Conservation (phyloP, 2,888 invertebrate species). For the Glaucopsyche alexis region DNA sequence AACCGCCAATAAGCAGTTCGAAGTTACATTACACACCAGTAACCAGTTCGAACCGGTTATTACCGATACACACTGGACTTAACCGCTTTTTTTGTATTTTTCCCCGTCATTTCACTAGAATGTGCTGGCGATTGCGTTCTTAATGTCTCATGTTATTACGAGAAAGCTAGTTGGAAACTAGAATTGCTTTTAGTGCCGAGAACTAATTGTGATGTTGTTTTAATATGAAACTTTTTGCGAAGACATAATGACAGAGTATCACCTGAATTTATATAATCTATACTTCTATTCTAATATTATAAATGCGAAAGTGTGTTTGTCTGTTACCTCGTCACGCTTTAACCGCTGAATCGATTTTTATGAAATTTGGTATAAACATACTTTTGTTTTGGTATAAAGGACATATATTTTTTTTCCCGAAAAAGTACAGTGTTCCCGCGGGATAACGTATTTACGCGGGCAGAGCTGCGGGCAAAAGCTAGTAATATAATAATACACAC, state of each 20-base stretch:
- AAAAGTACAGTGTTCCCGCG: too few relatives aligned
- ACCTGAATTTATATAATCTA: too few relatives aligned
- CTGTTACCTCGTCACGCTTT: too few relatives aligned
- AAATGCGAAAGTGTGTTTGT: too few relatives aligned
- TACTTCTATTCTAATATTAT: too few relatives aligned
- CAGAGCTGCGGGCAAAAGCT: too few relatives aligned
- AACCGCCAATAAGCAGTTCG: conserved; percentile 13
- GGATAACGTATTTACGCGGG: too few relatives aligned
- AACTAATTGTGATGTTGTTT: not conserved
- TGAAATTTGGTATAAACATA: too few relatives aligned
- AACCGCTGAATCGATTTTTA: too few relatives aligned
- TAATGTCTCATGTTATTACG: conserved; percentile 17
- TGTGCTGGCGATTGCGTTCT: not conserved
- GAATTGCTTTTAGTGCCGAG: not conserved
- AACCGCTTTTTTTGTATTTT: conserved; percentile 9
- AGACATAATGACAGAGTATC: not conserved
- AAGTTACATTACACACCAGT: not conserved
- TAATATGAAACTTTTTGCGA: not conserved
- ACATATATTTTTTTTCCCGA: too few relatives aligned
- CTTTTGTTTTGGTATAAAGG: too few relatives aligned
- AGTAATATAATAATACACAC: too few relatives aligned
- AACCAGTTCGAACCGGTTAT: not conserved
- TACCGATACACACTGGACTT: not conserved
- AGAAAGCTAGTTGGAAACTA: not conserved
- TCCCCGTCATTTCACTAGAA: not conserved